Conservation (phyloP, 2,888 invertebrate genomes). For the Thecophora atra region DNA sequence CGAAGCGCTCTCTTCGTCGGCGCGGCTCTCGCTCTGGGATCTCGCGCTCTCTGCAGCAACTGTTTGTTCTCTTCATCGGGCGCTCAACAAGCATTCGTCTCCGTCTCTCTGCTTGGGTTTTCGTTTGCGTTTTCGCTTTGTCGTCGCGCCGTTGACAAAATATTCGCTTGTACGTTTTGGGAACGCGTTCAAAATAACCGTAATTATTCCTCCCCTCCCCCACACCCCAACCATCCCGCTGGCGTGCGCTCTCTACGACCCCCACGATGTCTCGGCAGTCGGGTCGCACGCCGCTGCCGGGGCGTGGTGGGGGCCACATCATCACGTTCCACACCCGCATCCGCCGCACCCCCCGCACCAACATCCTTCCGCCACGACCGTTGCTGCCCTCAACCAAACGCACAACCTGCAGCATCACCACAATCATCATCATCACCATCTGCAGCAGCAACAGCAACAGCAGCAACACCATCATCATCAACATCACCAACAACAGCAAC, state of each 20-base stretch:
- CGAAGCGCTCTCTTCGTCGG: slow-evolving; percentile 44
- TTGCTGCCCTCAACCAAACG: slow-evolving; percentile 50
- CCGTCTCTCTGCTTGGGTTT: neutral
- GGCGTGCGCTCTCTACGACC: slow-evolving; percentile 68
- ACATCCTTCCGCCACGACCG: slow-evolving; percentile 68
- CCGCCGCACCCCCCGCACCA: slow-evolving; percentile 57
- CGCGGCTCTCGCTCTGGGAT: slow-evolving; percentile 18
- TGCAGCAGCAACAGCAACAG: slow-evolving; percentile 61
- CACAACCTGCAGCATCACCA: slow-evolving; percentile 69
- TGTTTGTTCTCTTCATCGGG: neutral
- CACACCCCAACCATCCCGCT: slow-evolving; percentile 68
- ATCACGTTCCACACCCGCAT: slow-evolving; percentile 58
- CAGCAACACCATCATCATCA: slow-evolving; percentile 45
- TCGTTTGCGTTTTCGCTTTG: neutral
- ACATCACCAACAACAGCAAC: slow-evolving; percentile 56
- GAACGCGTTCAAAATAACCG: slow-evolving; percentile 66
- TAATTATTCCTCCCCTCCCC: slow-evolving; percentile 68
- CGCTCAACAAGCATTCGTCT: neutral
- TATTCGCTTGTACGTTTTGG: slow-evolving; percentile 45
- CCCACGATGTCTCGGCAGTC: slow-evolving; percentile 69
- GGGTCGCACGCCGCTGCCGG: slow-evolving; percentile 68
- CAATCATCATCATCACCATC: slow-evolving; percentile 67
- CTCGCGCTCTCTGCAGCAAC: slow-evolving; percentile 1
- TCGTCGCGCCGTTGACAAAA: slow-evolving; percentile 28
- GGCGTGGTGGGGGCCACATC: slow-evolving; percentile 68